A percentile compares a stretch with the other conserved stretches of the same genome.
These are phyloP conservation scores for Oryzias celebensis DNA, from an alignment of 2,113 vertebrate species.

Conservation along the genomic window DNA sequence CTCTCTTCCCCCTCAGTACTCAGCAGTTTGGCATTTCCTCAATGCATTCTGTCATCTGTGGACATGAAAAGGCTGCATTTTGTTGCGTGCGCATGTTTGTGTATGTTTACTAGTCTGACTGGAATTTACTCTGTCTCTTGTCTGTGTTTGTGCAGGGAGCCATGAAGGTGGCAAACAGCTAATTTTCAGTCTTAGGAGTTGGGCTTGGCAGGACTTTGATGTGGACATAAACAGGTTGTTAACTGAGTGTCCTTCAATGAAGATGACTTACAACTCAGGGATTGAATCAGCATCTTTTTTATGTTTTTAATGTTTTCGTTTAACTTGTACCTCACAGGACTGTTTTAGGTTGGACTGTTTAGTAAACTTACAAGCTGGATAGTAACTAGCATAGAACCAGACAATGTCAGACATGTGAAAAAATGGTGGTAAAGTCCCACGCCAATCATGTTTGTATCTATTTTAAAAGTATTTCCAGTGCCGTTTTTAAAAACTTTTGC, in stretches of 20 bases:
- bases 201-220: slow-evolving; percentile 10
- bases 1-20: slow-evolving; percentile 66
- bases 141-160: slow-evolving; percentile 44
- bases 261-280: neutral
- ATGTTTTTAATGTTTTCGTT: neutral
- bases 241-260: neutral
- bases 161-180: slow-evolving; percentile 45
- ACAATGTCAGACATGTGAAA: no score
- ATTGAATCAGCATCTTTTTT: slow-evolving; percentile 12
- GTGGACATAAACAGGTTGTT: neutral
- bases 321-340: neutral
- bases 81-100: slow-evolving; percentile 32
- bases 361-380: neutral
- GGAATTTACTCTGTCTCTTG: slow-evolving; percentile 20
- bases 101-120: slow-evolving; percentile 31
- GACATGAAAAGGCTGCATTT: slow-evolving; percentile 64
- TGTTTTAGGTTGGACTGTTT: neutral
- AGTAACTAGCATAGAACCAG: neutral
- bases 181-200: slow-evolving; percentile 34
- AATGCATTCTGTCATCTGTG: slow-evolving; percentile 68
- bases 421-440: no score
- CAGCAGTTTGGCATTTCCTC: slow-evolving; percentile 73
- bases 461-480: no score
- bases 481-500: no score
- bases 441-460: no score